Evolutionary conservation across 2,797 vertebrate genomes (phyloP).

Genomic region (Hylomyscus alleni): DNA sequence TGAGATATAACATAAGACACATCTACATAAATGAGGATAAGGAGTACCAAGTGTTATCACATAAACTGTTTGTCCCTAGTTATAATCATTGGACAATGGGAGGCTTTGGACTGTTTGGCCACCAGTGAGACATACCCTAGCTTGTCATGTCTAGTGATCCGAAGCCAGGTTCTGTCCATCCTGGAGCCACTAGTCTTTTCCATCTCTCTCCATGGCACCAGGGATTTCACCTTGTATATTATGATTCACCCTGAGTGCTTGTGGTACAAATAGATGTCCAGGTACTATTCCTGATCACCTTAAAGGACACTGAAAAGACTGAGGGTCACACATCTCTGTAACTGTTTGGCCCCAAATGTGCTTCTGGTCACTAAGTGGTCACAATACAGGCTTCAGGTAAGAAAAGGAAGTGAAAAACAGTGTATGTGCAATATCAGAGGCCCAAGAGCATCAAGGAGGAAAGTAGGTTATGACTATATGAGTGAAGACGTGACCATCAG

Average conservation of each 20-base stretch:
- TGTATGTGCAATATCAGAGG: background rate
- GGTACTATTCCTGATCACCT: background rate
- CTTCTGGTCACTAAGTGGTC: background rate
- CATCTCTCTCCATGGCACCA: background rate
- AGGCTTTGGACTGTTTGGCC: too few relatives aligned
- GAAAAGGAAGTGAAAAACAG: background rate
- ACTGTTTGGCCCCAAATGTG: background rate
- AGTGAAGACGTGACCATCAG: too few relatives aligned
- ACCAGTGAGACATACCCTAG: background rate
- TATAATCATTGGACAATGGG: background rate
- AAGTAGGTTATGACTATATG: too few relatives aligned
- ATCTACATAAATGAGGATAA: background rate
- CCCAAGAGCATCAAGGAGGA: background rate
- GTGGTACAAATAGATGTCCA: background rate
- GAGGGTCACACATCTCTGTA: background rate
- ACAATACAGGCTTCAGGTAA: background rate
- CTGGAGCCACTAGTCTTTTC: background rate
- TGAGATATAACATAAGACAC: background rate
- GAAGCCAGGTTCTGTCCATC: background rate
- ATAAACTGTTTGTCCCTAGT: background rate
- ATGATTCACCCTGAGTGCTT: background rate
- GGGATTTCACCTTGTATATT: background rate
- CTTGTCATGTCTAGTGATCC: background rate
- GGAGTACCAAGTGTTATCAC: background rate
- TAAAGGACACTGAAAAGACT: background rate